Base-by-base conservation (phyloP, 1,140 invertebrate species). In the Hydropsyche tenuis region DNA sequence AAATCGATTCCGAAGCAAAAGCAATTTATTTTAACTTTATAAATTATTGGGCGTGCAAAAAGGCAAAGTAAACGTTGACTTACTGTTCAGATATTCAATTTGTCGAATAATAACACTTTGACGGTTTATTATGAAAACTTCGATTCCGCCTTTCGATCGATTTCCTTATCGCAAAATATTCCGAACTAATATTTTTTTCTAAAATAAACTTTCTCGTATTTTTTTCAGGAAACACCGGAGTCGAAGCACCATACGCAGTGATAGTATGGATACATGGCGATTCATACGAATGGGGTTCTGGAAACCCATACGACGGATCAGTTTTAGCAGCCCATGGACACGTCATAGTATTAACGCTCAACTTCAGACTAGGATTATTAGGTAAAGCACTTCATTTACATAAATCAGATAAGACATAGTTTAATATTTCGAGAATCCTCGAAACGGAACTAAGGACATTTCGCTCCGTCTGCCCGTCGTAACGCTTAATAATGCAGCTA, bases 321-420 rank as follows among this genome's bases (percentile, higher is more conserved):
- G 92, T 94, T n/a, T 86, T 96, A 25, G 92, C 94, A 25, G 93
- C 93, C 77, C 92, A 92, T 79, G 93, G 94, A 69, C 91, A 95
- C 82, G 90, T 96, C 74, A 93, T 96, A 79, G 94, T 97, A 79
- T 89, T 97, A 79, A 96, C 92, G 30, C 84, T 97, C 78, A 97
- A 96, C 87, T 96, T 95, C 86, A 89, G 95, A 73, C 87, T 97
- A 73, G 94, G 94, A 70, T 88, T 95, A 75, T 84, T 96, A 80
- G 94, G 94, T 95, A 86, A 88, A 87, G 4, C 14, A n/a, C 14
- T 48, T 14, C 45, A 12, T 48, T 48, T 2, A 48, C 37, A 43
- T 43, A 37, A 37, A 37, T 37, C 9, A 37, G 3, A 9, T 9
- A 9, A 37, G n/a, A 37, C 9, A 4, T 37, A 37, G 30, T 9